A percentile compares a stretch with the other conserved stretches of the same genome.
phyloP scores from a whole-genome alignment of 2,113 vertebrate genomes.

The Eurypyga helias region DNA sequence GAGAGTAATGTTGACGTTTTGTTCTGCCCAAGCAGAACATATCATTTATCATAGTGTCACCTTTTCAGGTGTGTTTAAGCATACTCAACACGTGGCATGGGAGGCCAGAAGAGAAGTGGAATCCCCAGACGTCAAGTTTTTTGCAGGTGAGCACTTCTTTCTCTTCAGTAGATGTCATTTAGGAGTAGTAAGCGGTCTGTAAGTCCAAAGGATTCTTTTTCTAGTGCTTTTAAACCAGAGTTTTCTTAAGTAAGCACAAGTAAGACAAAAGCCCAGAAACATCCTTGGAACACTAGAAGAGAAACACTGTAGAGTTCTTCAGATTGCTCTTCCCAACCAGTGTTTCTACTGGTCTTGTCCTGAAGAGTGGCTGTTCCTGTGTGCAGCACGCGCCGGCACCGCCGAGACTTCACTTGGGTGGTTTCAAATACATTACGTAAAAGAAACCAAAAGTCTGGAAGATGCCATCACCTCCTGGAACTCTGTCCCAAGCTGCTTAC shows the following conservation, averaged over 20 bases:
- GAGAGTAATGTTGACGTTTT: not conserved
- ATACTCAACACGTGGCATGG: conserved; percentile 99
- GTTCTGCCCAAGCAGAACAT: not conserved
- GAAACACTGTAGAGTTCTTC: not conserved
- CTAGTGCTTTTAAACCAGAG: not conserved
- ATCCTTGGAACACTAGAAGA: not conserved
- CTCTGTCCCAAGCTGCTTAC: not conserved
- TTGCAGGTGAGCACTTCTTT: conserved; percentile 88
- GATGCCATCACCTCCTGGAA: not conserved
- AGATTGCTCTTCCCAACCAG: not conserved
- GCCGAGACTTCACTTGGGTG: not conserved
- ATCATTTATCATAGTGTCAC: not conserved
- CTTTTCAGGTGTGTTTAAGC: conserved; percentile 95
- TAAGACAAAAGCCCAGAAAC: not conserved
- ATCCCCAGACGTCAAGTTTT: conserved; percentile 99
- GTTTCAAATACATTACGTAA: not conserved
- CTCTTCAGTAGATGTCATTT: not conserved
- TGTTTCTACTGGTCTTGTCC: not conserved
- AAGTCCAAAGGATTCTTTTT: not conserved
- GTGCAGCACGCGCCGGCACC: not conserved
- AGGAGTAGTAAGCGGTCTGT: not conserved
- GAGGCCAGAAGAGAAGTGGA: conserved; percentile 99
- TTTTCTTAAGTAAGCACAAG: not conserved
- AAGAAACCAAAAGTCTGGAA: not conserved
- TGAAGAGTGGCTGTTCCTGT: not conserved